phyloP scores from a whole-genome alignment of 92 coral and sea anemone species.

The Porites cylindrica region DNA sequence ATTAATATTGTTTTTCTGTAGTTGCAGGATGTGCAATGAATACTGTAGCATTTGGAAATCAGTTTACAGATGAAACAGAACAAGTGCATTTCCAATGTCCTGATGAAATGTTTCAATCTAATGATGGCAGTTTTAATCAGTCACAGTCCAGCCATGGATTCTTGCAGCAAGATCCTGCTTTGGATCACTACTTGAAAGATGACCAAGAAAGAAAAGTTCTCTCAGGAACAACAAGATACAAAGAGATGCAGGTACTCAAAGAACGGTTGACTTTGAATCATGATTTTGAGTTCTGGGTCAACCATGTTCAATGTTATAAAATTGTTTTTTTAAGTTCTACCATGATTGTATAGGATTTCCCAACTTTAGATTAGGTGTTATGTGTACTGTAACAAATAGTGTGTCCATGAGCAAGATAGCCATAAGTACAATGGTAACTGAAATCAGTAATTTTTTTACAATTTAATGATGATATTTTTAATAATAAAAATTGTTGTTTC shows the following conservation, averaged over 20 bases:
- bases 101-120: not conserved
- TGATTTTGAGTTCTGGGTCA: not conserved
- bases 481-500: not conserved
- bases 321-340: no score
- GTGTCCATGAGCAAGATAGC: no score
- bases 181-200: slow-evolving; percentile 57
- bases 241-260: slow-evolving; percentile 73
- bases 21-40: not conserved
- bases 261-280: not conserved
- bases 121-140: not conserved
- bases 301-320: no score
- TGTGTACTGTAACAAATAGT: no score
- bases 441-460: no score
- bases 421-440: no score
- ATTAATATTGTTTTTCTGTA: not conserved
- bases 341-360: no score
- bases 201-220: slow-evolving; percentile 34
- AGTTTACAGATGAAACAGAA: not conserved
- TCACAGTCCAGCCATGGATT: not conserved
- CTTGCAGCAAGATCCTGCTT: slow-evolving; percentile 44
- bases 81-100: not conserved
- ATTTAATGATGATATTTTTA: no score
- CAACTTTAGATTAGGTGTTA: no score
- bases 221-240: slow-evolving; percentile 38
- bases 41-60: not conserved